A percentile compares a stretch with the other conserved stretches of the same genome.
These are phyloP conservation scores for Dendrolimus houi DNA, from an alignment of 2,888 invertebrate genomes.

Conservation along the genomic window DNA sequence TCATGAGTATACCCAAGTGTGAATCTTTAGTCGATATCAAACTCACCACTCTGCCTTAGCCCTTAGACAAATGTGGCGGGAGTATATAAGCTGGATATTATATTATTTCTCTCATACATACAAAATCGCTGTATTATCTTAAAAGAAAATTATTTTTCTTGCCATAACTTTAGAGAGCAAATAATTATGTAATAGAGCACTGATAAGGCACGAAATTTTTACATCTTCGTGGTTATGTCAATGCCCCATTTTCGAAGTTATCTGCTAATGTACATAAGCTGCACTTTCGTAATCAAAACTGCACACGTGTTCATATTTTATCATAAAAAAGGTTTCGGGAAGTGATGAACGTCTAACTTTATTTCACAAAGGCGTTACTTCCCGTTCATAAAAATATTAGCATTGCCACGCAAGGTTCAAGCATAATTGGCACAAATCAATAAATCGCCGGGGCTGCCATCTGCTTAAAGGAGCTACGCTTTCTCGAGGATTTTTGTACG, in stretches of 20 bases:
- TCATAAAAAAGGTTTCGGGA: constrained; percentile 10
- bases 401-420: not conserved
- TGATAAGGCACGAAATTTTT: constrained; percentile 8
- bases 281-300: constrained; percentile 13
- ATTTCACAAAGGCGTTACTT: constrained; percentile 3
- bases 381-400: not conserved
- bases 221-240: not conserved
- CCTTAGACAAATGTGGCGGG: too few species aligned
- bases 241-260: constrained; percentile 41
- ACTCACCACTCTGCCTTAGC: too few species aligned
- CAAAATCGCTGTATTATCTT: not conserved
- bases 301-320: constrained; percentile 5
- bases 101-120: too few species aligned
- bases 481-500: constrained; percentile 36
- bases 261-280: constrained; percentile 37
- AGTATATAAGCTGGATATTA: too few species aligned
- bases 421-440: constrained; percentile 16
- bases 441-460: constrained; percentile 35
- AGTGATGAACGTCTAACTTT: constrained; percentile 2
- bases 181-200: not conserved
- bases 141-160: not conserved
- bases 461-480: constrained; percentile 29
- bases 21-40: too few species aligned
- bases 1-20: too few species aligned
- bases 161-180: not conserved